Base-by-base conservation (phyloP, 2,113 vertebrate species). In the Salvator merianae region DNA sequence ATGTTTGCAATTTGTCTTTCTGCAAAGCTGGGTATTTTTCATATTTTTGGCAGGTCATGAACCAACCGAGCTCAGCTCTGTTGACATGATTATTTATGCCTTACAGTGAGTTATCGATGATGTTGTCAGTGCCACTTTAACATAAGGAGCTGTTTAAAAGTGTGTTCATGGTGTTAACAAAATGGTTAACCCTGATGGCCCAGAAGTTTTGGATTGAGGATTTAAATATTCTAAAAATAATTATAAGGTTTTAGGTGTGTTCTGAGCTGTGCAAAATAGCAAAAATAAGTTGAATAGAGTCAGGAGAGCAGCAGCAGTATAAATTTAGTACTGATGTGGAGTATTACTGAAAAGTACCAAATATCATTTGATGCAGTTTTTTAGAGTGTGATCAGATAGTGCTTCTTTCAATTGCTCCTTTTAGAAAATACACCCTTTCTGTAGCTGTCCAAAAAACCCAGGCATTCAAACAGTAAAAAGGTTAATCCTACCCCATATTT, bases 1-100 rank as follows among this genome's bases (percentile, higher is more conserved):
- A 34, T 84, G 14, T 84, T 83, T 68, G 73, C 86, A 81, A 34
- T 69, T 86, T 89, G 88, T 78, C 80, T 71, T 87, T 80, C 83
- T 84, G 84, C 81, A 84, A 84, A 87, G 88, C 84, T 66, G 26
- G 76, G 78, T 75, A 71, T 71, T 77, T 88, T 87, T 85, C 62
- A 65, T 79, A 40, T 59, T 59, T 70, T 68, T 80, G 40, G 53
- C n/a, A 72, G 70, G 55, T 43, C 38, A 65, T 30, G 18, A 65
- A 70, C 24, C 32, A 38, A 20, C 16, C 24, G 36, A 50, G 76
- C 59, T 85, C n/a, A 69, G 62, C 47, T 81, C 71, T 70, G 62
- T 85, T 59, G 73, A 62, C 50, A 10, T 69, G 53, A 26, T 81
- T 86, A 81, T 86, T 81, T 76, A 86, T 81, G 59, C 34, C n/a